Conservation (phyloP, 2,888 invertebrate genomes). For the Cataglyphis albicans region DNA sequence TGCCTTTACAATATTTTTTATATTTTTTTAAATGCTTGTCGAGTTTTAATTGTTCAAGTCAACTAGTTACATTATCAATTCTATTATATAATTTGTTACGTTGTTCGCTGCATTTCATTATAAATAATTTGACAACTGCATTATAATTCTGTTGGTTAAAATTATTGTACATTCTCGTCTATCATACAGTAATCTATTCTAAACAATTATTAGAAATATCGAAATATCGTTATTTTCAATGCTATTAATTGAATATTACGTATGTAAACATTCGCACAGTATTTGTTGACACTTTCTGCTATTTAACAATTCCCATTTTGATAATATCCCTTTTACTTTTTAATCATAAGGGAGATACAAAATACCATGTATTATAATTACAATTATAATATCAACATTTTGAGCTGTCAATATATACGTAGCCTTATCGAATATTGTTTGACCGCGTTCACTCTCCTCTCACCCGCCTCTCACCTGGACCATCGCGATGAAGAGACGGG, state of each 20-base stretch:
- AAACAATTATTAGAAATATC: slow-evolving; percentile 17
- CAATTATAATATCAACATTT: slow-evolving; percentile 76
- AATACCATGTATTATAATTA: slow-evolving; percentile 66
- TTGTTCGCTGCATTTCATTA: slow-evolving; percentile 4
- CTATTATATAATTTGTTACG: background rate
- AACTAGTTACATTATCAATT: background rate
- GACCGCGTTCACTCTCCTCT: slow-evolving; percentile 73
- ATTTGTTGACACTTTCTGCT: slow-evolving; percentile 7
- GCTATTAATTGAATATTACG: slow-evolving; percentile 13
- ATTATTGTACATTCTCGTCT: slow-evolving; percentile 10
- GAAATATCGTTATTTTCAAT: slow-evolving; percentile 31
- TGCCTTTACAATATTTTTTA: background rate
- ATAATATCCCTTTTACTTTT: slow-evolving; percentile 30
- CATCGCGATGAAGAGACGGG: slow-evolving; percentile 44
- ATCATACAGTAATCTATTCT: background rate
- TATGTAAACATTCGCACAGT: background rate
- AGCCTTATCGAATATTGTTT: slow-evolving; percentile 85
- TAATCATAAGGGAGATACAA: slow-evolving; percentile 21
- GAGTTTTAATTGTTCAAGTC: background rate
- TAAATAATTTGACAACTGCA: background rate
- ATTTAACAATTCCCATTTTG: slow-evolving; percentile 11
- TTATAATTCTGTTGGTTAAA: background rate
- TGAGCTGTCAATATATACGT: slow-evolving; percentile 82
- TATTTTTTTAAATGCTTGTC: background rate
- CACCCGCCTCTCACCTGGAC: slow-evolving; percentile 51